Evolutionary conservation across 2,113 vertebrate genomes (phyloP), one percentile per base, ranked within the genome.

Genomic region (Ahaetulla prasina): DNA sequence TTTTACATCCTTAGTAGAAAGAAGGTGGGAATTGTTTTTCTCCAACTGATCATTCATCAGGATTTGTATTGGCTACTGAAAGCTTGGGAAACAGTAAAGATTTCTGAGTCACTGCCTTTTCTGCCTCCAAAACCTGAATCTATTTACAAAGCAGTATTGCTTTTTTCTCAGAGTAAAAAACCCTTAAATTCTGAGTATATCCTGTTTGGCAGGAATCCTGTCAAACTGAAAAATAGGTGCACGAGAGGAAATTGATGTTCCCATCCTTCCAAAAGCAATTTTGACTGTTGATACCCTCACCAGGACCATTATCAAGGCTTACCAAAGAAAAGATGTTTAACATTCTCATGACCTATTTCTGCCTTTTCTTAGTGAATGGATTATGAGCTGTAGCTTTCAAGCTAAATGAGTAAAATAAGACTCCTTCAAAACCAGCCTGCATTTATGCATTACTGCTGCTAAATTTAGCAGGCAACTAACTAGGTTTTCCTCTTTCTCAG

Each of bases 41-140:
- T 94, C 25, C 90, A 93, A n/a, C 93, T 7, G 0, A 53, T 89
- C 94, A 94, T 94, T 94, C 87, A 63, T 63, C n/a, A 57, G 53
- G 39, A 50, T 12, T 52, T 89, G n/a, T 89, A n/a, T 22, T 12
- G 25, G 93, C 93, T 53, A 11, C 85, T 63, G 49, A 94, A 94
- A 93, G 88, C 89, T 60, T 54, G 49, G 91, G 43, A 57, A 92
- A 53, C 6, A 12, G 39, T 85, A 57, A 50, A 39, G 45, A 60
- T 63, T 96, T 96, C 94, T 85, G 93, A 87, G 91, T 93, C 57
- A 53, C 86, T 89, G 88, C 80, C 85, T 91, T 93, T 95, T 93
- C 94, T 68, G 92, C 95, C 92, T 96, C 93, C 93, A 80, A 80
- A 93, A 95, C 94, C 93, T 45, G 89, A 93, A 94, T 95, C 94